A percentile compares a stretch with the other conserved stretches of the same genome.
phyloP scores from a whole-genome alignment of 1,140 invertebrate species.

The Nylanderia fulva region DNA sequence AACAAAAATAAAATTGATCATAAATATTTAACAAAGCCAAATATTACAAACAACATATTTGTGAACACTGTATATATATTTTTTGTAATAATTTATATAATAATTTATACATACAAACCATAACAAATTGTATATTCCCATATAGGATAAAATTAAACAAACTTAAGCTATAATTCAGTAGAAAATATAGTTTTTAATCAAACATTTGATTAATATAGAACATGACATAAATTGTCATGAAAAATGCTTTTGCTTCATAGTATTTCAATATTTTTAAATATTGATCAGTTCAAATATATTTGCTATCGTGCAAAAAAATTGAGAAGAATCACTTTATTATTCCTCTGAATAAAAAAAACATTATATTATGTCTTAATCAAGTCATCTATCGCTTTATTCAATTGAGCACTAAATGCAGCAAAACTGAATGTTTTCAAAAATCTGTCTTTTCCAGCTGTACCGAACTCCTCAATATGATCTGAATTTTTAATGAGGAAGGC shows the following conservation, averaged over 20 bases:
- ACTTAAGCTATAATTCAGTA: background rate
- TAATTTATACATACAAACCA: constrained; percentile 8
- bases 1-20: background rate
- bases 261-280: constrained; percentile 2
- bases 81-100: constrained; percentile 28
- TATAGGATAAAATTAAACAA: background rate
- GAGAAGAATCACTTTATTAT: background rate
- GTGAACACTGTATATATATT: background rate
- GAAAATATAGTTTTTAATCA: background rate
- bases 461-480: constrained; percentile 87
- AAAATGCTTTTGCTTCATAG: background rate
- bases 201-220: background rate
- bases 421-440: constrained; percentile 90
- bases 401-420: constrained; percentile 87
- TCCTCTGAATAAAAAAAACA: too few species aligned
- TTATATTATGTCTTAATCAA: constrained; percentile 67
- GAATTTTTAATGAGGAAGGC: constrained; percentile 88
- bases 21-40: background rate
- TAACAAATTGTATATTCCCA: constrained; percentile 1
- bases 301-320: background rate
- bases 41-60: constrained; percentile 32
- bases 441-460: constrained; percentile 86
- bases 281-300: background rate
- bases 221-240: background rate
- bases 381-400: constrained; percentile 85